These are phyloP conservation scores for Ceramica pisi DNA, from an alignment of 2,888 invertebrate species.

Conservation along the genomic window DNA sequence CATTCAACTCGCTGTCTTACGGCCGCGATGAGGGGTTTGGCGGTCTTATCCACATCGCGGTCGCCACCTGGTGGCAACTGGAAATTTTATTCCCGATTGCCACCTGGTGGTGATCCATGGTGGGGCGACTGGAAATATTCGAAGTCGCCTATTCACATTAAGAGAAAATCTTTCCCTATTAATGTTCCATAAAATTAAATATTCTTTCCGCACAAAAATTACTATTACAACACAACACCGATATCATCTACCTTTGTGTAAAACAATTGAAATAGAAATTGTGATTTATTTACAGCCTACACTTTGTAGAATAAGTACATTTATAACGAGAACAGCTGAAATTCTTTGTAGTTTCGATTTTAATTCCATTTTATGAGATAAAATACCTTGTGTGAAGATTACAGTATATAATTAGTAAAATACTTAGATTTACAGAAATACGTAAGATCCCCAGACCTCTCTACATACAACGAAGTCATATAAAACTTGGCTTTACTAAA, in stretches of 20 bases:
- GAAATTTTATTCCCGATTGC: no score
- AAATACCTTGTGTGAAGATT: slow-evolving; percentile 50
- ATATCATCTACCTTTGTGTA: slow-evolving; percentile 34
- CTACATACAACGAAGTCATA: slow-evolving; percentile 19
- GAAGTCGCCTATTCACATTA: no score
- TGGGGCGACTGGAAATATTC: no score
- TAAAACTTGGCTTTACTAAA: slow-evolving; percentile 22
- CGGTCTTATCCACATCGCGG: no score
- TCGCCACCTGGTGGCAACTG: no score
- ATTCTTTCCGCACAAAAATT: not conserved
- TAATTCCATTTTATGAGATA: slow-evolving; percentile 24
- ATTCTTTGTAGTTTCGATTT: not conserved
- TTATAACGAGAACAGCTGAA: slow-evolving; percentile 13
- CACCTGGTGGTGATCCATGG: no score
- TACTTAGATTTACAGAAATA: slow-evolving; percentile 27
- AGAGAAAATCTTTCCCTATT: not conserved
- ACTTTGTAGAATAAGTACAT: slow-evolving; percentile 37
- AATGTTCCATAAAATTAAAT: not conserved
- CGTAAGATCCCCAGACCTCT: slow-evolving; percentile 19
- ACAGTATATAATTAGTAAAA: slow-evolving; percentile 35
- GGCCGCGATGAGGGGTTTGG: no score
- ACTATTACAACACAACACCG: slow-evolving; percentile 26
- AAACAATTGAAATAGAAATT: slow-evolving; percentile 25
- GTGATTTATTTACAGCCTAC: slow-evolving; percentile 11
- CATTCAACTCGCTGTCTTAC: no score